A percentile compares a stretch with the other conserved stretches of the same genome.
Conservation (phyloP, 2,797 vertebrate genomes). For the Characodon lateralis region DNA sequence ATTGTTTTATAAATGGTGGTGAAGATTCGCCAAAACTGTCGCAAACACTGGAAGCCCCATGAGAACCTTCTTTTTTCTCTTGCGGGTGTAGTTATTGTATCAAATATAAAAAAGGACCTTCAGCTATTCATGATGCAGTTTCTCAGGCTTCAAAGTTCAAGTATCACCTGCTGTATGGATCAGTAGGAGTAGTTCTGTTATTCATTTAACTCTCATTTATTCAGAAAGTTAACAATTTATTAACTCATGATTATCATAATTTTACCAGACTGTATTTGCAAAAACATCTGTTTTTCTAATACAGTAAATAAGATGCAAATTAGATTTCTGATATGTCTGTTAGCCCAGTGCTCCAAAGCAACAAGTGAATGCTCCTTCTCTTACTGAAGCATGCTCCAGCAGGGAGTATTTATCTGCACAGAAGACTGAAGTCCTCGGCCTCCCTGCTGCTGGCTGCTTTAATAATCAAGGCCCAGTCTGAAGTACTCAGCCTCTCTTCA, state of each 20-base stretch:
- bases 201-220: background rate
- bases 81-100: background rate
- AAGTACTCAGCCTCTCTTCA: conserved; percentile 17
- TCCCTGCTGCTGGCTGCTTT: conserved; percentile 26
- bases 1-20: background rate
- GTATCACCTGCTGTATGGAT: too few species aligned
- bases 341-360: background rate
- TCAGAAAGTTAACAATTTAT: background rate
- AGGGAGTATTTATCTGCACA: conserved; percentile 5
- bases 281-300: background rate
- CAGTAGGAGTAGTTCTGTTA: background rate
- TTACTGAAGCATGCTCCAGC: conserved; percentile 5
- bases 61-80: background rate
- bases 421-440: conserved; percentile 1
- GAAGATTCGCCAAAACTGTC: background rate
- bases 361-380: background rate
- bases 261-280: background rate
- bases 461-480: conserved; percentile 23
- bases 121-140: background rate
- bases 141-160: background rate
- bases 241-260: background rate
- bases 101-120: background rate
- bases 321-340: background rate
- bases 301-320: background rate
- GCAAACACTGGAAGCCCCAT: background rate